Base-by-base conservation (phyloP, 2,888 invertebrate species). In the Automeris io region DNA sequence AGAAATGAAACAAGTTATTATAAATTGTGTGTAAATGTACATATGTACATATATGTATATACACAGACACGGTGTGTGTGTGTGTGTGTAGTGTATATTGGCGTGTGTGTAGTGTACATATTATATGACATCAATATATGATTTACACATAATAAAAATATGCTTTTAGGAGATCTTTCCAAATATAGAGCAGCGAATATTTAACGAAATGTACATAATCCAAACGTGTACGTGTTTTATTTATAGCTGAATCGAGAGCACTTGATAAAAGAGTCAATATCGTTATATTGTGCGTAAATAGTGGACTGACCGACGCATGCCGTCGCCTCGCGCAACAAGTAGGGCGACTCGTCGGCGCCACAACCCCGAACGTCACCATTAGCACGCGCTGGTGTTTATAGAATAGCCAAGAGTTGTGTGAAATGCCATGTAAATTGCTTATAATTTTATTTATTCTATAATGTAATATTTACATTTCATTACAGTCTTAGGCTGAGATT, bases 341-440 rank as follows among this genome's bases (percentile, higher is more conserved):
- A 75, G 66, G 73, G 73, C 81, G 82, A 62, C 80, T 53, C 57
- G 66, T 61, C 66, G 81, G 75, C 77, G 73, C 71, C 70, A 45
- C 38, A 29, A 51, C 42, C 44, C 49, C 48, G 43, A 39, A 47
- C 47, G 49, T 49, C 49, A 46, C 47, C 47, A 50, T 54, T 52
- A 54, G 44, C 46, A 41, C 37, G 34, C 38, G 44, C 42, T 45
- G 25, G 42, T 43, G 42, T 49, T 46, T 43, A 44, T 45, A 34
- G 41, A 35, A 9, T 7, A 23, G 22, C 18, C 18, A 16, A 8
- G 26, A 13, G 13, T 16, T 3, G n/a, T 13, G 26, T 26, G 16
- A 26, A 26, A 26, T 7, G 12, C 8, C 25, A 25, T 25, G 26
- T 26, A 26, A 13, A 26, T 13, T 26, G 12, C 26, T 16, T 26